Evolutionary conservation across 1,140 invertebrate species (phyloP).

Genomic region (Daktulosphaira vitifoliae): DNA sequence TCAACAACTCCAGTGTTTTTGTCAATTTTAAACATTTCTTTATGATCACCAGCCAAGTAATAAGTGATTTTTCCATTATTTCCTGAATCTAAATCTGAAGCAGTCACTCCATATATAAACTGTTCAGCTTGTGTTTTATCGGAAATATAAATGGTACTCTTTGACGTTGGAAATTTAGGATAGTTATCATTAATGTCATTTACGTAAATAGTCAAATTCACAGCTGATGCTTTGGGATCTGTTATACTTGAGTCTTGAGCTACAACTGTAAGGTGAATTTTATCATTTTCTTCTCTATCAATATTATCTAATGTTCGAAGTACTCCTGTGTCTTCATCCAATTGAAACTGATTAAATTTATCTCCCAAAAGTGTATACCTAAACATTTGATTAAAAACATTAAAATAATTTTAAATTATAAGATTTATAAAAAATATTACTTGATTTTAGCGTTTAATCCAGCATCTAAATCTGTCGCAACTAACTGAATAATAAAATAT

Average conservation of each 20-base stretch:
- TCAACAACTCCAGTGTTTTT: constrained; percentile 72
- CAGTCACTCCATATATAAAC: constrained; percentile 82
- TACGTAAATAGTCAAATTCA: constrained; percentile 70
- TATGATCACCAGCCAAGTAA: constrained; percentile 64
- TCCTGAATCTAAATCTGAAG: constrained; percentile 68
- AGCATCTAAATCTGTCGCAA: constrained; percentile 68
- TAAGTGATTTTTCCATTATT: constrained; percentile 71
- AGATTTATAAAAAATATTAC: constrained; percentile 42
- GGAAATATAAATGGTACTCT: constrained; percentile 68
- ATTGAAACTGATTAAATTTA: constrained; percentile 62
- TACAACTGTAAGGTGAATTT: constrained; percentile 71
- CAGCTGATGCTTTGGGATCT: constrained; percentile 63
- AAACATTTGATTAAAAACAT: constrained; percentile 27
- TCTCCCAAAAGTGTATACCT: constrained; percentile 73
- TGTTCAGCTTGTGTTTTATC: constrained; percentile 60
- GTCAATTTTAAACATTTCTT: constrained; percentile 66
- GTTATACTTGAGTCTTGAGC: constrained; percentile 79
- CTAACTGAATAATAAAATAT: constrained; percentile 60
- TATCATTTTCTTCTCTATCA: constrained; percentile 66
- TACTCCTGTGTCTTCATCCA: constrained; percentile 63
- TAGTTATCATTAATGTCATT: constrained; percentile 81
- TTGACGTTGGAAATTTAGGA: constrained; percentile 61
- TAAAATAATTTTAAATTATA: constrained; percentile 10
- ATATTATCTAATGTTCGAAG: constrained; percentile 61
- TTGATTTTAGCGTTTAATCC: constrained; percentile 76